A percentile compares a stretch with the other conserved stretches of the same genome.
Conservation (phyloP, 2,113 vertebrate genomes). For the Cranoglanis bouderius region DNA sequence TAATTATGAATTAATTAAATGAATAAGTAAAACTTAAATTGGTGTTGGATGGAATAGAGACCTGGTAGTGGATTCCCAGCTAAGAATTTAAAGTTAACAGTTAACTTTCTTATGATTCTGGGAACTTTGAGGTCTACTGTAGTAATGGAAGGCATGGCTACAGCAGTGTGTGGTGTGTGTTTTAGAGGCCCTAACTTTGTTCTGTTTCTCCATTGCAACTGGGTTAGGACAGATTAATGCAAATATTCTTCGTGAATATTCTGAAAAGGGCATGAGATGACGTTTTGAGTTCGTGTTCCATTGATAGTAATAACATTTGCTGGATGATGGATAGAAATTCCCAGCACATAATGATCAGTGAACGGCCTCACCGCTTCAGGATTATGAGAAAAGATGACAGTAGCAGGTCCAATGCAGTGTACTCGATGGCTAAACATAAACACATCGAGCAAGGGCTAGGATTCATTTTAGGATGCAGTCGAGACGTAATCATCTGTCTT, state of each 20-base stretch:
- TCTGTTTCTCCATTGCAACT: constrained; percentile 15
- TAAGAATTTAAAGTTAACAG: not conserved
- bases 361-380: not conserved
- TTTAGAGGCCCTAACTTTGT: not conserved
- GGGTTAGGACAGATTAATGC: constrained; percentile 19
- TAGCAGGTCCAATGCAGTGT: not conserved
- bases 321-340: constrained; percentile 21
- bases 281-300: constrained; percentile 21
- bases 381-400: constrained; percentile 24
- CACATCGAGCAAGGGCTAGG: constrained; percentile 4
- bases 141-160: not conserved
- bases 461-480: constrained; percentile 33
- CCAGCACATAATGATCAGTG: not conserved
- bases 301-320: constrained; percentile 30
- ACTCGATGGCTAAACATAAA: constrained; percentile 42
- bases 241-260: constrained; percentile 19
- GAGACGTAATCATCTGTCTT: constrained; percentile 34
- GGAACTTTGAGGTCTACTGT: not conserved
- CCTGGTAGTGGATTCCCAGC: not conserved
- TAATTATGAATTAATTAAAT: not conserved
- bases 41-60: not conserved
- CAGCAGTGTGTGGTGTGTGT: not conserved
- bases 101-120: not conserved
- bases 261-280: constrained; percentile 37
- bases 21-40: not conserved